These are phyloP conservation scores for Altica lythri DNA, from an alignment of 2,888 invertebrate genomes.

Conservation along the genomic window DNA sequence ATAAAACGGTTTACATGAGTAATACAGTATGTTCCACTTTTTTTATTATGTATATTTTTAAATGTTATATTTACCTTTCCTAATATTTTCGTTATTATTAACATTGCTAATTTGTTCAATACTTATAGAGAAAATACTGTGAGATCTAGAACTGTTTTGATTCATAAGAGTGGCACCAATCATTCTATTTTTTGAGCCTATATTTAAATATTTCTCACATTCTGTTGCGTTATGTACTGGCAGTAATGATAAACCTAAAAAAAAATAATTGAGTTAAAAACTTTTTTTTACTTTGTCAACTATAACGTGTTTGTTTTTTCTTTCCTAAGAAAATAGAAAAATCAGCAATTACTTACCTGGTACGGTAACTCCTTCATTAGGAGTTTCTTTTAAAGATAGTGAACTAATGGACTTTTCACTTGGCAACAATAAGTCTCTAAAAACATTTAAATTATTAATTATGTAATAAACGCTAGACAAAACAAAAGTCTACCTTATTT, in stretches of 20 bases:
- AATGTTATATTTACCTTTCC: slow-evolving; percentile 53
- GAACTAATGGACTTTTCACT: slow-evolving; percentile 47
- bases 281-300: not conserved
- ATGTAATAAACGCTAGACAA: not conserved
- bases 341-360: no score
- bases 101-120: slow-evolving; percentile 75
- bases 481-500: slow-evolving; percentile 59
- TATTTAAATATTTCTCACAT: slow-evolving; percentile 74
- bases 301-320: not conserved
- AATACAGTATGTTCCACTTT: no score
- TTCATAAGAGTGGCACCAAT: slow-evolving; percentile 90
- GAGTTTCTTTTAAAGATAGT: slow-evolving; percentile 60
- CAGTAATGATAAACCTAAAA: slow-evolving; percentile 69
- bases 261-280: not conserved
- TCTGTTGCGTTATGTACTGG: slow-evolving; percentile 79
- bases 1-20: no score
- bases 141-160: slow-evolving; percentile 81
- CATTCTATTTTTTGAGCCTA: slow-evolving; percentile 79
- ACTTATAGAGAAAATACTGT: slow-evolving; percentile 85
- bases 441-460: slow-evolving; percentile 22
- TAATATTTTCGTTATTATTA: slow-evolving; percentile 53
- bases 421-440: slow-evolving; percentile 52
- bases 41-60: no score
- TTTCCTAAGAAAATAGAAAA: no score
- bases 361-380: slow-evolving; percentile 60